Base-by-base conservation (phyloP, 2,888 invertebrate genomes). In the Drosophila mayaguana region DNA sequence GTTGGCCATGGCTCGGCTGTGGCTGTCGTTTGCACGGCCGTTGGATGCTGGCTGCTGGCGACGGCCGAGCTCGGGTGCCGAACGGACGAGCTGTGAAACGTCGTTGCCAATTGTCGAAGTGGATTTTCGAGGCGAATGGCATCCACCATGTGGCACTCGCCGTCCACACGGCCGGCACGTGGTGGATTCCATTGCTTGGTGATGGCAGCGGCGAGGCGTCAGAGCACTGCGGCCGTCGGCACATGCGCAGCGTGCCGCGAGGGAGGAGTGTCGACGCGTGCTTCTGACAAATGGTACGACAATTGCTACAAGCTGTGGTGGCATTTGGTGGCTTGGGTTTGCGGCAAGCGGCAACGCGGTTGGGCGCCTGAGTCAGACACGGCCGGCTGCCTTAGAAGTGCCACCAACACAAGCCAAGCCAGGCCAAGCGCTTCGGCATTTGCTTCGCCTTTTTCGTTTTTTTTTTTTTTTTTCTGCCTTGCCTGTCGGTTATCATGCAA, bases 211-310 rank as follows among this genome's bases (percentile, higher is more conserved):
- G 59, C 42, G 70, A 36, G 72, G 34, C 48, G 72, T 12, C 11
- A 51, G 22, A n/a, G 16, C 34, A 2, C 12, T n/a, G 14, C 20
- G 38, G 8, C 22, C n/a, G 11, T 54, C 54, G 83, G 89, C 88
- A 85, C 91, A 91, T 89, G 92, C 91, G 91, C 91, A 81, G 20
- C 85, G 43, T 25, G 45, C 25, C 22, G 59, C 70, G 91, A 88
- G 90, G 91, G 91, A 91, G 91, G 91, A 91, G 91, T 91, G 86
- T 91, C 83, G 71, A 63, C 63, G 72, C 59, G 75, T 82, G 81
- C 83, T 78, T 83, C 91, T 92, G 91, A 92, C 92, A 91, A 91
- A 91, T 91, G 91, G 90, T 91, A 91, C 91, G 91, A 91, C 91
- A 92, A 91, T 89, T 91, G 89, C 85, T 88, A 85, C 91, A 88